A percentile compares a stretch with the other conserved stretches of the same genome.
phyloP scores from a whole-genome alignment of 2,113 vertebrate genomes.

The Entomyzon cyanotis region DNA sequence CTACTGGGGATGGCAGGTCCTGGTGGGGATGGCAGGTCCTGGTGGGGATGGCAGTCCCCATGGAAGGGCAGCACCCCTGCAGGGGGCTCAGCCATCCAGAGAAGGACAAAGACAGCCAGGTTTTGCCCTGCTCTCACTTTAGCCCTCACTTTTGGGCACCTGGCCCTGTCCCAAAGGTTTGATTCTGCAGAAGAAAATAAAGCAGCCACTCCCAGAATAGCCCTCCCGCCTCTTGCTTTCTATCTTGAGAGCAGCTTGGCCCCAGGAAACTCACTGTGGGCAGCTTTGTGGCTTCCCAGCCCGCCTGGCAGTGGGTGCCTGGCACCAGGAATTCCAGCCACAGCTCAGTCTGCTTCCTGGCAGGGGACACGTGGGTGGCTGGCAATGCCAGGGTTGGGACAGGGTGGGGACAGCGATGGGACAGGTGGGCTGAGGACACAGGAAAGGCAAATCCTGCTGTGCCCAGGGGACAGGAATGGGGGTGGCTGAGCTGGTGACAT shows the following conservation, averaged over 20 bases:
- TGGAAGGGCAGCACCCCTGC: fast-evolving
- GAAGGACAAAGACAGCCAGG: background rate
- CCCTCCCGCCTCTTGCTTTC: background rate
- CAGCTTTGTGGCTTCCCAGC: background rate
- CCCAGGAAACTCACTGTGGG: background rate
- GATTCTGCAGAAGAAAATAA: background rate
- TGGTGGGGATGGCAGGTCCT: no score
- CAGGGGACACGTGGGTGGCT: background rate
- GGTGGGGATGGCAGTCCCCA: fast-evolving
- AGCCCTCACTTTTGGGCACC: background rate
- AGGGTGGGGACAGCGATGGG: fast-evolving
- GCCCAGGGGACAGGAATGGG: background rate
- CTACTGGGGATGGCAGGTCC: background rate
- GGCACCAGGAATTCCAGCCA: background rate
- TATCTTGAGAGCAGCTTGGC: background rate
- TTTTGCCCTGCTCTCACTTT: background rate
- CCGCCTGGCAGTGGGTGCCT: background rate
- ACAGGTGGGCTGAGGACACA: background rate
- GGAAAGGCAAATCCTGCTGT: background rate
- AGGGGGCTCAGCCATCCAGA: background rate
- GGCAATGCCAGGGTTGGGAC: background rate
- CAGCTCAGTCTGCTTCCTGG: background rate
- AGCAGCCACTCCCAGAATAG: background rate
- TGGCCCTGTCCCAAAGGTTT: background rate
- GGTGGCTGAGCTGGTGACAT: background rate